phyloP scores from a whole-genome alignment of 2,113 vertebrate species.

The Mastomys coucha region DNA sequence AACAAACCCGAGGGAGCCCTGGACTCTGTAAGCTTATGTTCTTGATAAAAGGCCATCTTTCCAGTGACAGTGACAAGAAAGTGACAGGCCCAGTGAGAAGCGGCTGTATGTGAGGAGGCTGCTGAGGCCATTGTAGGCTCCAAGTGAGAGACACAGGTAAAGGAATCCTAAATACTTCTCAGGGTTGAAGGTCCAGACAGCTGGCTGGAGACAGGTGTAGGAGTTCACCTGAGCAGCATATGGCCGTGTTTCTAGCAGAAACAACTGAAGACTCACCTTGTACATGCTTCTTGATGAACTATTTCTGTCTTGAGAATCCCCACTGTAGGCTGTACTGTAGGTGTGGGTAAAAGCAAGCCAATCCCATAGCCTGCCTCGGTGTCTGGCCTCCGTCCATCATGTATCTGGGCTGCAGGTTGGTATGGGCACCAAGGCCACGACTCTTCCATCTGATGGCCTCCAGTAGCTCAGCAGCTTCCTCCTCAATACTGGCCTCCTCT shows the following conservation, averaged over 20 bases:
- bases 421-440: rapidly evolving
- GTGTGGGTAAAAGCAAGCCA: not conserved
- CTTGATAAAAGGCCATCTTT: not conserved
- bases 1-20: not conserved
- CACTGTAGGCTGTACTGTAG: not conserved
- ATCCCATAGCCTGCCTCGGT: not conserved
- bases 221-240: not conserved
- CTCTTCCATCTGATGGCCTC: not conserved
- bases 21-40: not conserved
- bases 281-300: not conserved
- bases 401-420: not conserved
- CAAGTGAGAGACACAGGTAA: not conserved
- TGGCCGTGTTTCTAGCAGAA: not conserved
- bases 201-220: not conserved
- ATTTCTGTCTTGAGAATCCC: not conserved
- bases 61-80: not conserved
- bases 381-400: not conserved
- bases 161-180: not conserved
- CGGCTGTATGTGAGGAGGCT: not conserved
- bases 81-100: not conserved
- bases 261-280: not conserved
- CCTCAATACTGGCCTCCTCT: not conserved
- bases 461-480: not conserved
- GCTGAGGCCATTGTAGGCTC: not conserved
- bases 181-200: not conserved